A percentile compares a stretch with the other conserved stretches of the same genome.
These are phyloP conservation scores for Alfaro cultratus DNA, from an alignment of 2,797 vertebrate genomes.

Conservation along the genomic window DNA sequence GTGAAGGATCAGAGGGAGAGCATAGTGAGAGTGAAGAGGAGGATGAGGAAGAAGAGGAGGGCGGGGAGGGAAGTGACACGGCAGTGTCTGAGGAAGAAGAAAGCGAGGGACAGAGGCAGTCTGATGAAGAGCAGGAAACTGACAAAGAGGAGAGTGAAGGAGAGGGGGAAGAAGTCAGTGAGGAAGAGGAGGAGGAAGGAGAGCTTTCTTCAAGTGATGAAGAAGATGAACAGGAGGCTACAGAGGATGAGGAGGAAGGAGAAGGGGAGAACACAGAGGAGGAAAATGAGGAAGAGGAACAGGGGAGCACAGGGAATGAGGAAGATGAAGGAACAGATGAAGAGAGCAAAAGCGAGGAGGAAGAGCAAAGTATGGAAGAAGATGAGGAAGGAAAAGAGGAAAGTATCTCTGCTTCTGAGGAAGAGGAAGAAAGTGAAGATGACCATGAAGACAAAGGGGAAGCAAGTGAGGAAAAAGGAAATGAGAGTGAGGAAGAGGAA, in stretches of 20 bases:
- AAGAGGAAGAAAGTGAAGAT: constrained; percentile 3
- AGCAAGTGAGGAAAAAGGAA: neutral
- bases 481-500: neutral
- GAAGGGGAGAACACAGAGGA: constrained; percentile 19
- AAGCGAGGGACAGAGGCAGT: constrained; percentile 17
- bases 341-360: constrained; percentile 3
- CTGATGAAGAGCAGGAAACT: constrained; percentile 23
- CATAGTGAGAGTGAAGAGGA: constrained; percentile 18
- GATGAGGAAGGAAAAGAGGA: neutral
- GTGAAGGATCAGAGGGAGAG: constrained; percentile 16
- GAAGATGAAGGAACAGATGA: neutral
- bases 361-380: constrained; percentile 8
- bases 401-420: constrained; percentile 4
- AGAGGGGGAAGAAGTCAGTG: constrained; percentile 13
- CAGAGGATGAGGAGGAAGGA: constrained; percentile 1
- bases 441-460: constrained; percentile 26
- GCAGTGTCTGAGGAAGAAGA: constrained; percentile 19
- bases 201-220: neutral
- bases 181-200: constrained; percentile 22
- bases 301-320: neutral
- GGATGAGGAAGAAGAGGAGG: constrained; percentile 28
- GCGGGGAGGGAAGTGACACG: constrained; percentile 14
- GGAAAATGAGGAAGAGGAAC: constrained; percentile 30
- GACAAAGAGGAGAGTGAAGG: constrained; percentile 9
- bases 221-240: constrained; percentile 8